Base-by-base conservation (phyloP, 1,140 invertebrate species). In the Papilio machaon region DNA sequence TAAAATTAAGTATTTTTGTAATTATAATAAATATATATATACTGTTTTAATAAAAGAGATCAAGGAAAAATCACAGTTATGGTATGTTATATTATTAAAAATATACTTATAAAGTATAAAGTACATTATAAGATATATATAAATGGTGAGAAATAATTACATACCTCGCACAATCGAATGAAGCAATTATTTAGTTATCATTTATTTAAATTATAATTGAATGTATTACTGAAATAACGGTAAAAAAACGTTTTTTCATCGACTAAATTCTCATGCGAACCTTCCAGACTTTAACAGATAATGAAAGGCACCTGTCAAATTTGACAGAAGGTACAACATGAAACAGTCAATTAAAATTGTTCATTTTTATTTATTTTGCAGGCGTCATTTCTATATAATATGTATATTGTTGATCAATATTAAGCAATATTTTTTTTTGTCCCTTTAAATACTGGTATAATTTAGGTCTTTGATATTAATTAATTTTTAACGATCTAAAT, bases 251-350 rank as follows among this genome's bases (percentile, higher is more conserved):
- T 70, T 35, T 11, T 35, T 70, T 70, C 30, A 47, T 23, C 17
- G 73, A 23, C 73, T 47, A 74, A 74, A 74, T 74, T 47, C 46
- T 76, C 47, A 52, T 47, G 47, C 13, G 19, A 49, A 47, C 74
- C 47, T 76, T 52, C 74, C 74, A 76, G 38, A 73, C 73, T 15
- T 74, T 47, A 19, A 75, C 43, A 35, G 73, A 73, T 73, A 73
- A 73, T 75, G 73, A 52, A 75, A 75, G 47, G 43, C 47, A 76
- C 74, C 74, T 76, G 74, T 76, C 74, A 76, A 76, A 76, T 76
- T 52, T 76, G 74, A 76, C 74, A 76, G 46, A 76, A 46, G 73
- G 19, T 43, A 76, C 74, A 76, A 52, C 74, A 30, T 52, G 46
- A 9, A 47, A 47, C 43, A 73, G 74, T 76, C 74, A 76, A 76